Conservation (phyloP, 2,888 invertebrate genomes). For the Branchipolynoe longqiensis region DNA sequence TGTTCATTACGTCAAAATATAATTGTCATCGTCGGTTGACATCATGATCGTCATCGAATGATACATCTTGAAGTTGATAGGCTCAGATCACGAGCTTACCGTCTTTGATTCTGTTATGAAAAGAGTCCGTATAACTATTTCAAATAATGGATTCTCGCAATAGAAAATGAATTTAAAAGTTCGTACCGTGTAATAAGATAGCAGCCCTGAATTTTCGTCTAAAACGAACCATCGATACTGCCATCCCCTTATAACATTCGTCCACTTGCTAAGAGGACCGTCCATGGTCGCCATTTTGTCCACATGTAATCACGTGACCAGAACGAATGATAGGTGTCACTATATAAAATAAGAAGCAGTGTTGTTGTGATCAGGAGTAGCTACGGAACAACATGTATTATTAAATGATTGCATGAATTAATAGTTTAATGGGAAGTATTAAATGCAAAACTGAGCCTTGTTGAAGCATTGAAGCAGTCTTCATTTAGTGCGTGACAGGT, state of each 20-base stretch:
- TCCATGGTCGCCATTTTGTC: constrained; percentile 86
- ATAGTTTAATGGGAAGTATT: neutral
- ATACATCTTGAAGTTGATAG: too few relatives aligned
- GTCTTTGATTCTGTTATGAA: too few relatives aligned
- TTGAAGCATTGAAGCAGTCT: neutral
- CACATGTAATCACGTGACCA: constrained; percentile 57
- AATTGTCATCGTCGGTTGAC: too few relatives aligned
- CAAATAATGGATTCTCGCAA: neutral
- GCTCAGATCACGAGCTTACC: too few relatives aligned
- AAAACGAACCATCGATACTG: constrained; percentile 99
- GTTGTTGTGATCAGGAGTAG: too few relatives aligned
- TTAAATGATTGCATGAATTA: neutral
- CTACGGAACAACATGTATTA: neutral
- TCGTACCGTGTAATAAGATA: constrained; percentile 98
- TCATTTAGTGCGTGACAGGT: neutral
- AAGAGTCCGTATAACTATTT: constrained; percentile 2
- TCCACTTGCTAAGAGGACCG: constrained; percentile 97
- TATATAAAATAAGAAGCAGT: neutral
- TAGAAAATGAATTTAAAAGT: neutral
- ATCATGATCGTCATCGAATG: too few relatives aligned
- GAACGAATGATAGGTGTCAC: constrained; percentile 43
- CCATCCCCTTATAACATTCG: constrained; percentile 98
- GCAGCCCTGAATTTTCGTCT: constrained; percentile 96
- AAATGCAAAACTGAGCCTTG: neutral
- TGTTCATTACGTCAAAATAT: too few relatives aligned